Evolutionary conservation across 1,140 invertebrate species (phyloP).

Genomic region (Neodiprion virginianus): DNA sequence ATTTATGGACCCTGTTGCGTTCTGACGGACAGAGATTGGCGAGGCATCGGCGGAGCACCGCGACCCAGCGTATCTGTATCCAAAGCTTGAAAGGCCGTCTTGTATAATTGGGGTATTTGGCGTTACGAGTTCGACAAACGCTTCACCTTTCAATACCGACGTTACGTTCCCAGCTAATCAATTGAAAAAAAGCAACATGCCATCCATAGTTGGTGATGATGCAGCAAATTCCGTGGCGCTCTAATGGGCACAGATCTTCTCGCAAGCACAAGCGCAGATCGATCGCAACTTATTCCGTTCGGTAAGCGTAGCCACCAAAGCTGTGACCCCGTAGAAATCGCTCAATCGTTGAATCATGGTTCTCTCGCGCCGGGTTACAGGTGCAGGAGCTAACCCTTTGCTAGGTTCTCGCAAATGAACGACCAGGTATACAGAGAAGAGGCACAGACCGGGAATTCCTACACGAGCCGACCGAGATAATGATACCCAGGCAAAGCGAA

Average conservation of each 20-base stretch:
- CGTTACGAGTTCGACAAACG: background rate
- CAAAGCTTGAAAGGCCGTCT: background rate
- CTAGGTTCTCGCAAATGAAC: conserved; percentile 16
- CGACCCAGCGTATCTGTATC: background rate
- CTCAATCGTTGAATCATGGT: conserved; percentile 42
- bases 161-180: background rate
- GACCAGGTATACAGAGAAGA: conserved; percentile 17
- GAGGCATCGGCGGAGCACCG: background rate
- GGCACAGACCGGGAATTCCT: conserved; percentile 38
- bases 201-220: background rate
- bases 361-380: conserved; percentile 30
- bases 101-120: conserved; percentile 1
- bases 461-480: conserved; percentile 40
- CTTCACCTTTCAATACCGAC: background rate
- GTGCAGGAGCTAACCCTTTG: conserved; percentile 32
- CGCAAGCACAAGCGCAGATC: background rate
- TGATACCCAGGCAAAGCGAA: conserved; percentile 41
- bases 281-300: conserved; percentile 1
- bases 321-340: conserved; percentile 27
- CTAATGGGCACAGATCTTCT: conserved; percentile 1
- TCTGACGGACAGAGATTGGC: background rate
- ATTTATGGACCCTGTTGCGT: background rate
- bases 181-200: background rate
- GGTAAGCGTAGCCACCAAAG: background rate
- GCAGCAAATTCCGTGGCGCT: background rate